Conservation (phyloP, 2,888 invertebrate species). For the Melanostoma scalare region DNA sequence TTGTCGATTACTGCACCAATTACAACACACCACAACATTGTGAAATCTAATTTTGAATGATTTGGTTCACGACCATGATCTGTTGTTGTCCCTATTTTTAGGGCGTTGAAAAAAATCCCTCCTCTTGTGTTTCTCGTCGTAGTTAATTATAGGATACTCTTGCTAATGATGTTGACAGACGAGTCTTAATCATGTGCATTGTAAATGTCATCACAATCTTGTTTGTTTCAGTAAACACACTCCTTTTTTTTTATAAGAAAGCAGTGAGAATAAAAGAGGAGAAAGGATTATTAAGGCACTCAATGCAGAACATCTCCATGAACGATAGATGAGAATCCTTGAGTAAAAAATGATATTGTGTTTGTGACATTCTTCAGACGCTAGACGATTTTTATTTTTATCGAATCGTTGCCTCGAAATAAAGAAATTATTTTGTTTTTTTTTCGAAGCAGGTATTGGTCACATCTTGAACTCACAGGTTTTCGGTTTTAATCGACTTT, state of each 20-base stretch:
- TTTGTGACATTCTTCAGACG: too few species aligned
- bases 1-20: slow-evolving; percentile 67
- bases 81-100: slow-evolving; percentile 62
- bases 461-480: background rate
- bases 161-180: slow-evolving; percentile 25
- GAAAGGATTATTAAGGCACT: too few species aligned
- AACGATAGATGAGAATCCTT: too few species aligned
- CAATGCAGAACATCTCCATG: too few species aligned
- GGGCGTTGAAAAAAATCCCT: slow-evolving; percentile 24
- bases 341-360: too few species aligned
- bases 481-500: background rate
- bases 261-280: too few species aligned
- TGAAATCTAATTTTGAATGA: slow-evolving; percentile 67
- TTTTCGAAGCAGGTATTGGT: background rate
- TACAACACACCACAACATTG: slow-evolving; percentile 48
- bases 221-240: background rate
- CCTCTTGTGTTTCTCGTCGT: slow-evolving; percentile 21
- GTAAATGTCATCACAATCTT: slow-evolving; percentile 46
- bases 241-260: slow-evolving; percentile 1
- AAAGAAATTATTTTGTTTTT: background rate
- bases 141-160: slow-evolving; percentile 38
- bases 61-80: slow-evolving; percentile 70
- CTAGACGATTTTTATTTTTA: too few species aligned
- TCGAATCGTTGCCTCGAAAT: too few species aligned
- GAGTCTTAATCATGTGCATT: slow-evolving; percentile 47